Conservation (phyloP, 2,113 vertebrate species). For the Sciurus niger region DNA sequence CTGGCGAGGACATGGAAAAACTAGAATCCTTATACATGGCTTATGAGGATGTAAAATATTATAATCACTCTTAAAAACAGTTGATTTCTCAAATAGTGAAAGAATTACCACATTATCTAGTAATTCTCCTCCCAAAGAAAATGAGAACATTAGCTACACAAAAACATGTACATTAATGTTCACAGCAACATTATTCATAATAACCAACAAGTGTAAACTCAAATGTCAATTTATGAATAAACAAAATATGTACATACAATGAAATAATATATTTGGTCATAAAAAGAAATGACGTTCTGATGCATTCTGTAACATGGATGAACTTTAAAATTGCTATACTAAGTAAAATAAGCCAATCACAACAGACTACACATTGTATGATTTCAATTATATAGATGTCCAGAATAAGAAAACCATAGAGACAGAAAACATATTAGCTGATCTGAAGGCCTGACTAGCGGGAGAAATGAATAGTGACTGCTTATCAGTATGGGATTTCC, state of each 20-base stretch:
- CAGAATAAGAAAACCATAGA: constrained; percentile 10
- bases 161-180: constrained; percentile 40
- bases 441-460: not conserved
- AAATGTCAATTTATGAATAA: constrained; percentile 3
- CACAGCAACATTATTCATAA: constrained; percentile 44
- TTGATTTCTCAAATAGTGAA: constrained; percentile 13
- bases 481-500: not conserved
- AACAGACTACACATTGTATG: not conserved
- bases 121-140: constrained; percentile 34
- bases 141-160: constrained; percentile 24
- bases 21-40: not conserved
- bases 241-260: not conserved
- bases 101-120: not conserved
- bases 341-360: constrained; percentile 23
- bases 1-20: constrained; percentile 24
- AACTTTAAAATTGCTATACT: constrained; percentile 26
- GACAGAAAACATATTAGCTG: not conserved
- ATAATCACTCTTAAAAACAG: not conserved
- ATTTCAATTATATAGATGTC: constrained; percentile 26
- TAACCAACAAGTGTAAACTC: constrained; percentile 23
- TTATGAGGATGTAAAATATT: not conserved
- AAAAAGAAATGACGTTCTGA: constrained; percentile 28
- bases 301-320: not conserved
- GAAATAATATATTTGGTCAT: constrained; percentile 23
- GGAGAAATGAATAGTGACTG: not conserved